phyloP scores from a whole-genome alignment of 2,888 invertebrate genomes.

The Idaea straminata region DNA sequence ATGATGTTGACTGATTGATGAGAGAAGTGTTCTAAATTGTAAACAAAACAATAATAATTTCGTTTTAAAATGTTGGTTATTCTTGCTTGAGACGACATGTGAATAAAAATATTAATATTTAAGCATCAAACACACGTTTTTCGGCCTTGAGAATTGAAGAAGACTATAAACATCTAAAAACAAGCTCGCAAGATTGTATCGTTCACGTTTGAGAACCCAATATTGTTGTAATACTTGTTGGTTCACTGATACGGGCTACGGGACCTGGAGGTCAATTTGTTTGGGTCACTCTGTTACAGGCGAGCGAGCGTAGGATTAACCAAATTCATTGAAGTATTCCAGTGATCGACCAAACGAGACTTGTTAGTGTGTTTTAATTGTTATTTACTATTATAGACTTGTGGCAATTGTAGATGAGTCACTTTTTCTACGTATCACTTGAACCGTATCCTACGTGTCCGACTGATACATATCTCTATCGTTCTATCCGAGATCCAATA shows the following conservation, averaged over 20 bases:
- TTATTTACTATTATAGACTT: conserved; percentile 4
- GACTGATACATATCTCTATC: too few species aligned
- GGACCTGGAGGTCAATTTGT: neutral
- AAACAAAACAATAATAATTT: neutral
- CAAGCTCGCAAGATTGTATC: neutral
- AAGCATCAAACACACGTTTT: conserved; percentile 1
- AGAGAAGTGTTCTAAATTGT: neutral
- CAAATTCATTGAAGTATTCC: neutral
- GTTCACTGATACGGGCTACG: neutral
- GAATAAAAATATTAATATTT: neutral
- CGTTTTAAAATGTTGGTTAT: neutral
- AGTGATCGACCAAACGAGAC: neutral
- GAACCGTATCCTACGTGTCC: too few species aligned
- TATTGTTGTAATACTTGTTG: neutral
- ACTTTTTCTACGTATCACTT: too few species aligned
- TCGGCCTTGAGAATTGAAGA: conserved; percentile 2
- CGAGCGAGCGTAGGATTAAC: neutral
- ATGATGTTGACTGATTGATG: neutral
- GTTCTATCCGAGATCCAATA: too few species aligned
- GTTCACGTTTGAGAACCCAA: neutral
- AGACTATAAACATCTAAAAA: neutral
- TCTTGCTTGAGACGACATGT: neutral
- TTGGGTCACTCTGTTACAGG: neutral
- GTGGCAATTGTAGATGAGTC: too few species aligned
- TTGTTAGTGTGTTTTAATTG: conserved; percentile 1